Conservation (phyloP, 2,797 vertebrate genomes). For the Halcyon badia region DNA sequence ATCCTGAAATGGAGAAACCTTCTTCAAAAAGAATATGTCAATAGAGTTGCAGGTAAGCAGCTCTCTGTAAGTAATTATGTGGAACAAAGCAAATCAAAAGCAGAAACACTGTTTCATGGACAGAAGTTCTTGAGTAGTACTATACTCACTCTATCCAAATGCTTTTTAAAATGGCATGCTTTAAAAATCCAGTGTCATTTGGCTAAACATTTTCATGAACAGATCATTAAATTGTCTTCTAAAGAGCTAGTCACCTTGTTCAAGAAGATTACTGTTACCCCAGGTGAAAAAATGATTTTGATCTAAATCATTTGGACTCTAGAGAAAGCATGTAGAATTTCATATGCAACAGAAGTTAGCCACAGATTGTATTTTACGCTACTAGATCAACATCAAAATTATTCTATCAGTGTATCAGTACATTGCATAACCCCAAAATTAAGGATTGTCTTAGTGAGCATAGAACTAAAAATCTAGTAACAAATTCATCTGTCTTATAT, state of each 20-base stretch:
- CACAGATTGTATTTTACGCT: not conserved
- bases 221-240: not conserved
- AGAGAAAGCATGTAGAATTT: not conserved
- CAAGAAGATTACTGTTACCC: not conserved
- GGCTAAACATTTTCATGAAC: not conserved
- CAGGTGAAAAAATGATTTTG: not conserved
- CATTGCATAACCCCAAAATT: accelerated
- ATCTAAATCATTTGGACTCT: not conserved
- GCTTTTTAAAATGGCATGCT: accelerated
- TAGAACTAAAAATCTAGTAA: not conserved
- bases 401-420: not conserved
- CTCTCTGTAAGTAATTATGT: not conserved
- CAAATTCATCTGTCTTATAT: not conserved
- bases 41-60: not conserved
- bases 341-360: not conserved
- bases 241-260: not conserved
- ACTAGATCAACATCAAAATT: not conserved
- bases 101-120: not conserved
- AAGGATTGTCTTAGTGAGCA: not conserved
- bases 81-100: not conserved
- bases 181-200: not conserved
- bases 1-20: not conserved
- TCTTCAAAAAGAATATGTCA: not conserved
- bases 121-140: not conserved
- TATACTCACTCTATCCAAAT: not conserved